Evolutionary conservation across 1,140 invertebrate genomes (phyloP).

Genomic region (Drosophila yakuba): DNA sequence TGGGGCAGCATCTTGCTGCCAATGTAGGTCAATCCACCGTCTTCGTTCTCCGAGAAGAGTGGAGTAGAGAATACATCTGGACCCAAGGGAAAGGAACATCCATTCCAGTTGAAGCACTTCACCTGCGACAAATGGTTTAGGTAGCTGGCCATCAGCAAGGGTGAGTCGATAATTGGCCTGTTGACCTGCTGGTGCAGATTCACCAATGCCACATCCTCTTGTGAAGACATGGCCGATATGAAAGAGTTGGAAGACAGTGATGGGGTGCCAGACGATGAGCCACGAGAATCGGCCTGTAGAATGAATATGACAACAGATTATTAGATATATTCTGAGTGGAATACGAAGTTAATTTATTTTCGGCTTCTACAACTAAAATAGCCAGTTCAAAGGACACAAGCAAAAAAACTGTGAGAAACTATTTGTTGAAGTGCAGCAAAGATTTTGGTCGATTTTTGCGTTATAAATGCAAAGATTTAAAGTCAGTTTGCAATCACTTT

Average conservation of each 20-base stretch:
- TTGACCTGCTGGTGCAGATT: constrained; percentile 98
- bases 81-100: constrained; percentile 88
- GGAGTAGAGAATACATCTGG: constrained; percentile 91
- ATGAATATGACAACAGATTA: constrained; percentile 22
- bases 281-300: constrained; percentile 78
- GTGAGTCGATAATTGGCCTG: constrained; percentile 96
- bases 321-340: background rate
- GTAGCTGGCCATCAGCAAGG: constrained; percentile 97
- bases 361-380: constrained; percentile 49
- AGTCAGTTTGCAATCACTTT: background rate
- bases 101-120: constrained; percentile 89
- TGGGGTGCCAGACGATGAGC: constrained; percentile 79
- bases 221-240: constrained; percentile 96
- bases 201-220: constrained; percentile 95
- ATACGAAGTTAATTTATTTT: background rate
- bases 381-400: constrained; percentile 37
- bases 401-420: constrained; percentile 34
- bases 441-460: background rate
- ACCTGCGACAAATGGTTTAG: constrained; percentile 96
- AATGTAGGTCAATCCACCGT: constrained; percentile 91
- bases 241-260: constrained; percentile 94
- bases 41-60: constrained; percentile 90
- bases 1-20: constrained; percentile 86
- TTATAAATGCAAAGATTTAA: background rate
- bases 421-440: constrained; percentile 22